Evolutionary conservation across 1,140 invertebrate genomes (phyloP).

Genomic region (Drosophila suzukii): DNA sequence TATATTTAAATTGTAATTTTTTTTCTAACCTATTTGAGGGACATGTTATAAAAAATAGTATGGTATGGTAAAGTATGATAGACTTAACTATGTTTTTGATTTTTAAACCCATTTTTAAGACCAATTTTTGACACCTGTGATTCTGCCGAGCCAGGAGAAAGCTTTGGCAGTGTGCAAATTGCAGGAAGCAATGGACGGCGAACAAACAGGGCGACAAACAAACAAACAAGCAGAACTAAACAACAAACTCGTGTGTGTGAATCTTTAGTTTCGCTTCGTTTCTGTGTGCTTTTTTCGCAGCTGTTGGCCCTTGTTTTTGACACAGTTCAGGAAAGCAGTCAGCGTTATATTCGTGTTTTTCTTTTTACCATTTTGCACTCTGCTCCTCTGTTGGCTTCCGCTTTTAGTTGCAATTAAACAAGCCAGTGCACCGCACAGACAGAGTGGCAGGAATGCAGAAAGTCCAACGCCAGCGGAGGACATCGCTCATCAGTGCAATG

Average conservation of each 20-base stretch:
- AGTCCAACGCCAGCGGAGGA: slow-evolving; percentile 33
- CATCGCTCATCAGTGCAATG: slow-evolving; percentile 70
- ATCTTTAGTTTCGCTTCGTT: slow-evolving; percentile 26
- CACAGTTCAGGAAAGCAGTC: slow-evolving; percentile 73
- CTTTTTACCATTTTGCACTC: not conserved
- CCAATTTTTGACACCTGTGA: slow-evolving; percentile 14
- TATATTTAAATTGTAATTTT: too few relatives aligned
- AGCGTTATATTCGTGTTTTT: slow-evolving; percentile 48
- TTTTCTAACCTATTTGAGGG: too few relatives aligned
- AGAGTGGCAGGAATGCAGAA: slow-evolving; percentile 36
- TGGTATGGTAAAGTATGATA: too few relatives aligned
- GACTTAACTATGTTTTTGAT: too few relatives aligned
- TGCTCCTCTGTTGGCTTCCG: slow-evolving; percentile 37
- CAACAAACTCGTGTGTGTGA: slow-evolving; percentile 61
- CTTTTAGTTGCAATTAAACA: slow-evolving; percentile 82
- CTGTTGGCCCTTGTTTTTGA: slow-evolving; percentile 62
- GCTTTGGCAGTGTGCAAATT: slow-evolving; percentile 67
- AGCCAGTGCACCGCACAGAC: slow-evolving; percentile 58
- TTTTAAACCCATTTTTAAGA: not conserved
- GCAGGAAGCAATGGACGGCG: slow-evolving; percentile 65
- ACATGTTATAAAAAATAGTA: too few relatives aligned
- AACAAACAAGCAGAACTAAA: slow-evolving; percentile 67
- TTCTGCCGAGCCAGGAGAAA: slow-evolving; percentile 36
- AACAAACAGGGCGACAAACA: slow-evolving; percentile 42
- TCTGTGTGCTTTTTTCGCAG: slow-evolving; percentile 16